These are phyloP conservation scores for Chiloscyllium punctatum DNA, from an alignment of 2,797 vertebrate genomes.

Conservation along the genomic window DNA sequence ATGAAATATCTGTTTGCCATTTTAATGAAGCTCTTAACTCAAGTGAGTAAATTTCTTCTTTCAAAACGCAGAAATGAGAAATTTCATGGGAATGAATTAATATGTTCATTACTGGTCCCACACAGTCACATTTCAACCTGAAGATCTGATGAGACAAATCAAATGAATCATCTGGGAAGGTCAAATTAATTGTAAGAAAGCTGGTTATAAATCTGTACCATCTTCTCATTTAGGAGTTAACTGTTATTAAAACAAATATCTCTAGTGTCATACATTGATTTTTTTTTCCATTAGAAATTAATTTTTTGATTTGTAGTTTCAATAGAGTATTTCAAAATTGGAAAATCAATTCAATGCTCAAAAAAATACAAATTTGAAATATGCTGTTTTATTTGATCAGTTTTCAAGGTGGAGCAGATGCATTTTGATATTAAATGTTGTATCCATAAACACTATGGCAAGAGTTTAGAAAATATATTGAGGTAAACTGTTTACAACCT, in stretches of 20 bases:
- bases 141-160: not conserved
- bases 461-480: not conserved
- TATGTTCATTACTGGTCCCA: not conserved
- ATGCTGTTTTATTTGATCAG: not conserved
- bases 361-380: not conserved
- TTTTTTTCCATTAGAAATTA: not conserved
- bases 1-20: not conserved
- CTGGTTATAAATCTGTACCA: not conserved
- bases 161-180: not conserved
- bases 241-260: not conserved
- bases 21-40: not conserved
- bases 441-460: not conserved
- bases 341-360: not conserved
- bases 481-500: not conserved
- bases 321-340: not conserved
- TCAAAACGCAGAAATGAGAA: not conserved
- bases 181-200: conserved; percentile 11
- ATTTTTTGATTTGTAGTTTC: not conserved
- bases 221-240: not conserved
- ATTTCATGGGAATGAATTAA: not conserved
- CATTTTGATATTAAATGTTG: not conserved
- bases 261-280: not conserved
- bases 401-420: not conserved
- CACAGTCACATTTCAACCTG: not conserved
- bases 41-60: not conserved